phyloP scores from a whole-genome alignment of 2,113 vertebrate species.

The Illadopsis cleaveri region DNA sequence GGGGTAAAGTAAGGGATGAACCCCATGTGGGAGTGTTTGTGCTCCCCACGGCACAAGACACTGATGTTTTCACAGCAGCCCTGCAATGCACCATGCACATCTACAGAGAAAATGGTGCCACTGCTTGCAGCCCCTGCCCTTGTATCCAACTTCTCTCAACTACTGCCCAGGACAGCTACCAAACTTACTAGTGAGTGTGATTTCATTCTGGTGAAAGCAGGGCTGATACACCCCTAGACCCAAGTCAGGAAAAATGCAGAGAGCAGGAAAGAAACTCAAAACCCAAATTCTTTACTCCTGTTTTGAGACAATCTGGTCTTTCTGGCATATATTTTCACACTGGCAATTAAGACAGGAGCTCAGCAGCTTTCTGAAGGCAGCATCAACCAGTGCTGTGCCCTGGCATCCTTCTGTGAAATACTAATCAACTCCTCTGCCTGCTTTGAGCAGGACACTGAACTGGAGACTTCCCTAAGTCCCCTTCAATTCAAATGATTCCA shows the following conservation, averaged over 20 bases:
- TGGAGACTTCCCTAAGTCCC: neutral
- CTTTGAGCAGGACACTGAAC: neutral
- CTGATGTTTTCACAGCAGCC: neutral
- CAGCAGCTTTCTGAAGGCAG: neutral
- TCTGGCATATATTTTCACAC: neutral
- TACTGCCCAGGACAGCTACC: neutral
- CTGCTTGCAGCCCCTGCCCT: neutral
- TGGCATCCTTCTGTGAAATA: neutral
- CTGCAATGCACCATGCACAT: fast-evolving
- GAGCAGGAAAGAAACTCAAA: neutral
- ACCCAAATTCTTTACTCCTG: neutral
- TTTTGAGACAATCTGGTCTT: neutral
- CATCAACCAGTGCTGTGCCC: neutral
- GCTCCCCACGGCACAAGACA: fast-evolving
- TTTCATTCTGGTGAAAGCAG: neutral
- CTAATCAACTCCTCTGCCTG: neutral
- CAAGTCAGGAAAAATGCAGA: neutral
- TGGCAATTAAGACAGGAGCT: neutral
- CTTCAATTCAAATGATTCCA: neutral
- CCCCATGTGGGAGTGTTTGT: fast-evolving
- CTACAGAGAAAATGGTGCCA: neutral
- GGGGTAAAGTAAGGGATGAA: fast-evolving
- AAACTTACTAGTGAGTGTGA: neutral
- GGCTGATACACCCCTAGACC: neutral
- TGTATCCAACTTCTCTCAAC: neutral